Evolutionary conservation across 92 coral and sea anemone genomes (phyloP).

Genomic region (Ricordea florida): DNA sequence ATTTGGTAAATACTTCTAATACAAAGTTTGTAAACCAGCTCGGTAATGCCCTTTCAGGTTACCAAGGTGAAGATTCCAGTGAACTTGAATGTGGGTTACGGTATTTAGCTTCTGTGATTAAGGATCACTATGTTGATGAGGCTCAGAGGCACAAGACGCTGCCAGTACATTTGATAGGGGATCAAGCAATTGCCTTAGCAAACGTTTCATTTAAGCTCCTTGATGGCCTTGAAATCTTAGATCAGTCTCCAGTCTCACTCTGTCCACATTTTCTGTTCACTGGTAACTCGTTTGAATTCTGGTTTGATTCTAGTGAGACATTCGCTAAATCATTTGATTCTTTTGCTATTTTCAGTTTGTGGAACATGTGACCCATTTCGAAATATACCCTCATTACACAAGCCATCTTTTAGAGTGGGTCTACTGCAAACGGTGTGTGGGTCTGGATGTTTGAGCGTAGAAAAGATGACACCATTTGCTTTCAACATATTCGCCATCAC

Average conservation of each 20-base stretch:
- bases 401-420: too few relatives aligned
- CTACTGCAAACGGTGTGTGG: too few relatives aligned
- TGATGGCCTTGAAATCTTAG: background rate
- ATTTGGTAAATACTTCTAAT: background rate
- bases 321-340: too few relatives aligned
- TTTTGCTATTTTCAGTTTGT: too few relatives aligned
- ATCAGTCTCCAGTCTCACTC: conserved; percentile 4
- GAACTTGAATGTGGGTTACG: conserved; percentile 7
- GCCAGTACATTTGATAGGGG: conserved; percentile 34
- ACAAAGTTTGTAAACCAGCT: background rate
- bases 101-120: background rate
- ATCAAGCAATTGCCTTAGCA: conserved; percentile 41
- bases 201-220: background rate
- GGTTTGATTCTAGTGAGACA: too few relatives aligned
- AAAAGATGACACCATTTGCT: too few relatives aligned
- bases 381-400: too few relatives aligned
- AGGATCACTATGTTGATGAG: conserved; percentile 12
- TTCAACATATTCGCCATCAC: too few relatives aligned
- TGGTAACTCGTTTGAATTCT: too few relatives aligned
- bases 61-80: background rate
- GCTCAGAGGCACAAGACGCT: conserved; percentile 10
- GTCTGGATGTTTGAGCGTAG: too few relatives aligned
- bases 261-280: too few relatives aligned
- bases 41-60: background rate
- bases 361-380: too few relatives aligned